A percentile compares a stretch with the other conserved stretches of the same genome.
Conservation (phyloP, 1,140 invertebrate genomes). For the Manduca sexta region DNA sequence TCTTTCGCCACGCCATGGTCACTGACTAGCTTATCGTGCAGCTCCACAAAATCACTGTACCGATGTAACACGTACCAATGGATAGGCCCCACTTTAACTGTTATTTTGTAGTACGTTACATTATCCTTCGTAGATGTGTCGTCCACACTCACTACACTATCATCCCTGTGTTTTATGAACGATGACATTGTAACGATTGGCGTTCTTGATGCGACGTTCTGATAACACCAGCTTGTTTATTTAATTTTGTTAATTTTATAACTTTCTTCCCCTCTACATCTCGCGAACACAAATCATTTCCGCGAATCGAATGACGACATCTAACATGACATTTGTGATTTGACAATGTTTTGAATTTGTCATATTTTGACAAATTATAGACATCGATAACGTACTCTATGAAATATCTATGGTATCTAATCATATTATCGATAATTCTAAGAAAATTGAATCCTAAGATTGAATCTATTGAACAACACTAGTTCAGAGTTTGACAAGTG, state of each 20-base stretch:
- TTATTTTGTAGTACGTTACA: constrained; percentile 69
- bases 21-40: constrained; percentile 86
- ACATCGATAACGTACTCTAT: too few species aligned
- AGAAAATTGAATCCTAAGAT: too few species aligned
- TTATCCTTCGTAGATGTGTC: constrained; percentile 60
- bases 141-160: constrained; percentile 55
- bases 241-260: not conserved
- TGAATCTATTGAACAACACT: too few species aligned
- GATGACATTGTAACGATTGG: constrained; percentile 43
- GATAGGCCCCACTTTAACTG: constrained; percentile 76
- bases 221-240: not conserved
- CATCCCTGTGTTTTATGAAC: constrained; percentile 55
- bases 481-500: too few species aligned
- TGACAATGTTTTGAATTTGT: too few species aligned
- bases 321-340: not conserved
- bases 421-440: too few species aligned
- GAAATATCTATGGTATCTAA: too few species aligned
- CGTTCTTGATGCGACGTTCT: not conserved
- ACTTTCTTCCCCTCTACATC: not conserved
- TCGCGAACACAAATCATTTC: not conserved
- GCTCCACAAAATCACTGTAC: constrained; percentile 91
- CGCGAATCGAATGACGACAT: too few species aligned
- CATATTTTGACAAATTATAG: too few species aligned
- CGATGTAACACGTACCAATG: constrained; percentile 88
- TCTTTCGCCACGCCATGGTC: constrained; percentile 88